A percentile compares a stretch with the other conserved stretches of the same genome.
phyloP scores from a whole-genome alignment of 2,797 vertebrate species.

The Cephalopachus bancanus region DNA sequence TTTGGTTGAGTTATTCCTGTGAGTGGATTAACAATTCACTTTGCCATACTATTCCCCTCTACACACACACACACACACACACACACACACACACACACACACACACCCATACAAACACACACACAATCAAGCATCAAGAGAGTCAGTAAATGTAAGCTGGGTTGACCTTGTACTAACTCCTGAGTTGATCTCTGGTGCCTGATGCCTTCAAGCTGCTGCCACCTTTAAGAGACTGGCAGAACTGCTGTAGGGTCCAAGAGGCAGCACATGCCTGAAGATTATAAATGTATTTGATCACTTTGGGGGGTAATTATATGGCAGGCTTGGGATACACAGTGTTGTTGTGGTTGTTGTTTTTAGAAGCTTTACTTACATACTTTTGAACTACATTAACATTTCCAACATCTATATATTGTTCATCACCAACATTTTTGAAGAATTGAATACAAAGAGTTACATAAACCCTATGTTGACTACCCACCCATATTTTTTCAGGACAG shows the following conservation, averaged over 20 bases:
- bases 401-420: background rate
- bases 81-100: background rate
- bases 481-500: slow-evolving; percentile 28
- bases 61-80: background rate
- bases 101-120: background rate
- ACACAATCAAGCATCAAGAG: background rate
- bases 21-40: background rate
- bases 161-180: background rate
- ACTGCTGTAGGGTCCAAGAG: background rate
- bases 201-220: background rate
- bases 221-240: background rate
- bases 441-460: background rate
- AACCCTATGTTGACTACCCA: background rate
- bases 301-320: background rate
- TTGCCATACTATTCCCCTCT: background rate
- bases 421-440: background rate
- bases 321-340: background rate
- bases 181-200: background rate
- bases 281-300: background rate
- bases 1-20: slow-evolving; percentile 24
- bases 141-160: background rate
- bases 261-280: background rate
- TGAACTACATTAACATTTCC: background rate
- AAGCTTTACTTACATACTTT: background rate
- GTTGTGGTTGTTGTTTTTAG: background rate